Conservation (phyloP, 2,888 invertebrate species). For the Notodromas monacha region DNA sequence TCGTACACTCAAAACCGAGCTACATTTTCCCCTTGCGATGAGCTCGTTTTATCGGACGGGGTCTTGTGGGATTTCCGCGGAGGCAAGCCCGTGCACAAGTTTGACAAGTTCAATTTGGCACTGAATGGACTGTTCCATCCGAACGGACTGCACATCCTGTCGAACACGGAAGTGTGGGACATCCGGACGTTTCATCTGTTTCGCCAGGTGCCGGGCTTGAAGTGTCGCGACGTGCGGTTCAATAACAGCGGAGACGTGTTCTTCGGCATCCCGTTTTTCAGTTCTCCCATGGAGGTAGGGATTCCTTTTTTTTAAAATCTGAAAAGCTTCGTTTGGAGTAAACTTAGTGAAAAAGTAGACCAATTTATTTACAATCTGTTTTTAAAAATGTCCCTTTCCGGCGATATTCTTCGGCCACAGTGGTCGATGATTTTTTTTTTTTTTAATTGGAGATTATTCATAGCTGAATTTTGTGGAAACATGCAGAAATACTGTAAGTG, state of each 20-base stretch:
- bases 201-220: constrained; percentile 67
- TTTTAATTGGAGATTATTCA: too few species aligned
- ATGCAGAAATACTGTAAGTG: too few species aligned
- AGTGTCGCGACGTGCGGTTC: constrained; percentile 64
- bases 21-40: constrained; percentile 71
- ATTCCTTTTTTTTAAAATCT: too few species aligned
- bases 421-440: too few species aligned
- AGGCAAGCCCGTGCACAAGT: constrained; percentile 60
- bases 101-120: constrained; percentile 82
- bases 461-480: too few species aligned
- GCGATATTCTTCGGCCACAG: too few species aligned
- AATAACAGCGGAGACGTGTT: constrained; percentile 54
- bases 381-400: too few species aligned
- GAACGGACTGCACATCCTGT: constrained; percentile 73
- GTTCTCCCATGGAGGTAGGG: too few species aligned
- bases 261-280: too few species aligned
- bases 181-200: constrained; percentile 67
- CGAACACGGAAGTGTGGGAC: constrained; percentile 97
- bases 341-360: too few species aligned
- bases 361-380: too few species aligned
- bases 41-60: constrained; percentile 74
- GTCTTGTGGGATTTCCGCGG: constrained; percentile 72
- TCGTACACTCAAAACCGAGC: constrained; percentile 75
- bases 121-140: constrained; percentile 88
- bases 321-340: too few species aligned